Conservation (phyloP, 1,140 invertebrate species). For the Drosophila bipectinata region DNA sequence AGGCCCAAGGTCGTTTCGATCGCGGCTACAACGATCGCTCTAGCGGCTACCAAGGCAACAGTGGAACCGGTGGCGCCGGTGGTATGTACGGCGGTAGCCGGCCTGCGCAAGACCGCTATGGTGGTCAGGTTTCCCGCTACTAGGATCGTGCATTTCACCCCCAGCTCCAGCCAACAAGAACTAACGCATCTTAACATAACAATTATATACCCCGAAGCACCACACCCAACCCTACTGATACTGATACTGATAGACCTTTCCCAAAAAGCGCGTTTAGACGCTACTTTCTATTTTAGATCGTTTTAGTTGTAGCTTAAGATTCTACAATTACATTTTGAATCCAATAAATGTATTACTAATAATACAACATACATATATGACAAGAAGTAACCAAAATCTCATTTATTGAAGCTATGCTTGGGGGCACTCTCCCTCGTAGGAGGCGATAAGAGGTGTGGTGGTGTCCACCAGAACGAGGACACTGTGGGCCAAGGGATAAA, state of each 20-base stretch:
- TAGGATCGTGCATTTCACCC: conserved; percentile 49
- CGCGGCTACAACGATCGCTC: conserved; percentile 80
- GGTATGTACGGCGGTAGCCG: conserved; percentile 73
- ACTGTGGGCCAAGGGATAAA: conserved; percentile 86
- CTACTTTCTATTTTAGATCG: conserved; percentile 57
- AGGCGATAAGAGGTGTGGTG: conserved; percentile 85
- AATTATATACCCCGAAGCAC: background rate
- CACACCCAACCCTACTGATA: conserved; percentile 20
- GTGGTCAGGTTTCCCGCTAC: conserved; percentile 69
- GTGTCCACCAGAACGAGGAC: conserved; percentile 88
- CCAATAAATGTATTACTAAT: conserved; percentile 51
- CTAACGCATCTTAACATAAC: background rate
- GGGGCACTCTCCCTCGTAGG: conserved; percentile 54
- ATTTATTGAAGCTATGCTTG: conserved; percentile 7
- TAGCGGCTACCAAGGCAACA: conserved; percentile 67
- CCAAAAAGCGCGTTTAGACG: conserved; percentile 33
- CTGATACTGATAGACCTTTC: conserved; percentile 32
- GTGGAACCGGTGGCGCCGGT: conserved; percentile 39
- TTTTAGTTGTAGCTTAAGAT: conserved; percentile 63
- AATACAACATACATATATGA: conserved; percentile 8
- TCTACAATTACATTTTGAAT: conserved; percentile 61
- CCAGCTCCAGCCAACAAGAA: conserved; percentile 14
- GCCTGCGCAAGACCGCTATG: conserved; percentile 68
- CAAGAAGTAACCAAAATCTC: background rate
- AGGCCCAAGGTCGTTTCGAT: conserved; percentile 75